Conservation (phyloP, 2,113 vertebrate species). For the Origma solitaria region DNA sequence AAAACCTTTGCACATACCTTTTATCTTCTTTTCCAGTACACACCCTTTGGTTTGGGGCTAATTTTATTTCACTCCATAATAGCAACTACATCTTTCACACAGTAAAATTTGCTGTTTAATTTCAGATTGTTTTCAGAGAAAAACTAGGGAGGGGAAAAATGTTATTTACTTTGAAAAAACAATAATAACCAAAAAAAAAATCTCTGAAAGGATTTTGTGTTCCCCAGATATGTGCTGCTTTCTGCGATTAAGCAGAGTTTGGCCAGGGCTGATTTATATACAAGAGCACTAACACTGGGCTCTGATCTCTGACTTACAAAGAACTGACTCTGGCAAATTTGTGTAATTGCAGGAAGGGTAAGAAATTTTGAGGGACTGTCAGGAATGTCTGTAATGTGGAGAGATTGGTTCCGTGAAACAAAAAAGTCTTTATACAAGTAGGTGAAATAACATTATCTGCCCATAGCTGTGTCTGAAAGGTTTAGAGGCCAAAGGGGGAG, state of each 20-base stretch:
- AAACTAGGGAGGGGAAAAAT: neutral
- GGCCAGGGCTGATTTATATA: neutral
- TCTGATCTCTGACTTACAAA: neutral
- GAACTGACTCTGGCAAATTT: neutral
- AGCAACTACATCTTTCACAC: neutral
- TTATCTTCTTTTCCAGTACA: neutral
- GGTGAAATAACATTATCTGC: neutral
- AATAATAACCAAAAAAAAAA: neutral
- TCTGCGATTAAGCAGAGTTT: neutral
- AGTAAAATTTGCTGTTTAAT: neutral
- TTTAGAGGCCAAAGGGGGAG: neutral
- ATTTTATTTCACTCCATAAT: neutral
- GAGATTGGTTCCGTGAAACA: neutral
- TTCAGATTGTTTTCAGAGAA: neutral
- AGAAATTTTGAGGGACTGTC: neutral
- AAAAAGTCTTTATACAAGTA: neutral
- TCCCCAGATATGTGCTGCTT: neutral
- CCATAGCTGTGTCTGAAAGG: neutral
- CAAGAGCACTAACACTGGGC: neutral
- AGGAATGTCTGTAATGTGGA: neutral
- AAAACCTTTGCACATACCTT: neutral
- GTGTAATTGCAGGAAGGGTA: neutral
- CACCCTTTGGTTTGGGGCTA: neutral
- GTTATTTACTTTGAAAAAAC: neutral
- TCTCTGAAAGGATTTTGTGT: neutral